Evolutionary conservation across 1,140 invertebrate species (phyloP).

Genomic region (Metaphire vulgaris): DNA sequence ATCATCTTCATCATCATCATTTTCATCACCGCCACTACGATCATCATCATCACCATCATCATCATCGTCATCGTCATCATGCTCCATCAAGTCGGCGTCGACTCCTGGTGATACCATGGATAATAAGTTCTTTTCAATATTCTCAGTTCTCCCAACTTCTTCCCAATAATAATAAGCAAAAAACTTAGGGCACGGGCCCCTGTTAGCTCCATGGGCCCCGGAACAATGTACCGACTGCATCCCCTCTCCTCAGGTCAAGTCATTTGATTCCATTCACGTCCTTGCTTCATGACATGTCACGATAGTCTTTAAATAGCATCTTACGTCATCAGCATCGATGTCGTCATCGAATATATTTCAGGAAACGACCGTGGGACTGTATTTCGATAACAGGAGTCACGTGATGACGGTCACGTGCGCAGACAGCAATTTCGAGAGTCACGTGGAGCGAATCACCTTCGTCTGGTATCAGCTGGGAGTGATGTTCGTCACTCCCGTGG

Average conservation of each 20-base stretch:
- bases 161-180: no score
- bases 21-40: neutral
- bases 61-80: constrained; percentile 15
- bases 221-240: no score
- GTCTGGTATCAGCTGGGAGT: constrained; percentile 54
- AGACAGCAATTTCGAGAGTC: constrained; percentile 5
- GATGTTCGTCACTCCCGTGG: constrained; percentile 54
- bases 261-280: no score
- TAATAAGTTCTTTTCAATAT: no score
- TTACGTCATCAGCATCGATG: constrained; percentile 13
- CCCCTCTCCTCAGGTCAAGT: no score
- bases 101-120: no score
- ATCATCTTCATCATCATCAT: constrained; percentile 10
- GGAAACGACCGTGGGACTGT: constrained; percentile 9
- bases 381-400: constrained; percentile 17
- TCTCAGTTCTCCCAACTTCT: no score
- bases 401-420: constrained; percentile 21
- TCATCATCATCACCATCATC: constrained; percentile 22
- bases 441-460: constrained; percentile 37
- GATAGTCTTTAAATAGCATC: no score
- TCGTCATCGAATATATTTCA: constrained; percentile 7
- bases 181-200: no score
- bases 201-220: no score
- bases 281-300: no score
- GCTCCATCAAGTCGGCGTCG: no score